phyloP scores from a whole-genome alignment of 37 sponge, comb jelly and placozoan species.

The Geodia barretti region DNA sequence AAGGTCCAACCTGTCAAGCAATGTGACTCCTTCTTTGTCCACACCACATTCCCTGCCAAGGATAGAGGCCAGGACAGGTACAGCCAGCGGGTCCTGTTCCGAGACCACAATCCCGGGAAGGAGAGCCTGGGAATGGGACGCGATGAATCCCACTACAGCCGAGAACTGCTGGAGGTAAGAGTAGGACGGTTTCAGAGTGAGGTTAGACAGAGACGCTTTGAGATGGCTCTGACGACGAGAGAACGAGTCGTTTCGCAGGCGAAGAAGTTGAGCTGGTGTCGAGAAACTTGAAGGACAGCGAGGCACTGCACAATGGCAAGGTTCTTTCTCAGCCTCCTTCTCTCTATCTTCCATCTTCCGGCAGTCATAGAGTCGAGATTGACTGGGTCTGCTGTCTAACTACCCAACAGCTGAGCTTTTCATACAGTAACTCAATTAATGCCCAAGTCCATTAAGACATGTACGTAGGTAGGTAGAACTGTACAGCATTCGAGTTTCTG shows the following conservation, averaged over 20 bases:
- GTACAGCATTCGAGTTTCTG: too few species aligned
- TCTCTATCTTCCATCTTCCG: too few species aligned
- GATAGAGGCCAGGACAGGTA: not conserved
- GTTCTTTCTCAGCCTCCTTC: too few species aligned
- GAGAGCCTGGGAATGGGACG: not conserved
- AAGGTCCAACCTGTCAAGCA: slow-evolving; percentile 16
- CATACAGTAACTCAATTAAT: too few species aligned
- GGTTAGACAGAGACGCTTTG: not conserved
- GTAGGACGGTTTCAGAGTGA: not conserved
- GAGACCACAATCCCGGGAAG: not conserved
- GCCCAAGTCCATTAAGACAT: too few species aligned
- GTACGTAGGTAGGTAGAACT: too few species aligned
- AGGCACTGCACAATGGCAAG: too few species aligned
- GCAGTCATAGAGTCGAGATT: too few species aligned
- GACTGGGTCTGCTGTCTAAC: too few species aligned
- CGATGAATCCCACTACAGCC: not conserved
- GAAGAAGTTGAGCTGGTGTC: not conserved
- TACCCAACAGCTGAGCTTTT: too few species aligned
- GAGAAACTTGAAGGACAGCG: not conserved
- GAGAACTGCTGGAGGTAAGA: not conserved
- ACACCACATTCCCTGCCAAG: not conserved
- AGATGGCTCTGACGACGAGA: not conserved
- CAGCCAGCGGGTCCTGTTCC: not conserved
- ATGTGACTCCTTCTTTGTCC: not conserved
- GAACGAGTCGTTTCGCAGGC: not conserved